Percentiles rank a stretch among this genome's conserved stretches.
Conservation (phyloP, 2,113 vertebrate species). For the Rallus limicola region DNA sequence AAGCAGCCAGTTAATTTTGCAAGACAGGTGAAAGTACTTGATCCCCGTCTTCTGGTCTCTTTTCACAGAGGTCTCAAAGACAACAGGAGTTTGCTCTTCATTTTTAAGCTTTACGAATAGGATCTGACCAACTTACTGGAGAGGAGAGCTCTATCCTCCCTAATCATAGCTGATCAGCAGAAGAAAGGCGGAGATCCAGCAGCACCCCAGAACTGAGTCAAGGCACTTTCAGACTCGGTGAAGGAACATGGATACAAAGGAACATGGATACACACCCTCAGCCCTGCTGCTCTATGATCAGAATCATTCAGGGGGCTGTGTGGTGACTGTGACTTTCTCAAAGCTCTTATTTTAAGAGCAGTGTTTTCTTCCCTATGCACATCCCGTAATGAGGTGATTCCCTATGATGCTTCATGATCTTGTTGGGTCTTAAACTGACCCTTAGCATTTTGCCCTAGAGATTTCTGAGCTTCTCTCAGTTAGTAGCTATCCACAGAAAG, state of each 20-base stretch:
- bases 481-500: slow-evolving; percentile 9
- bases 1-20: neutral
- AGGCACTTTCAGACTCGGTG: neutral
- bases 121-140: neutral
- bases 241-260: neutral
- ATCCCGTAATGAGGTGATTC: neutral
- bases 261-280: neutral
- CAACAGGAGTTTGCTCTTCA: neutral
- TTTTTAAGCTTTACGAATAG: neutral
- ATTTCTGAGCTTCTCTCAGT: neutral
- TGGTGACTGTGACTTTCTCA: neutral
- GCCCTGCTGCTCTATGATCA: neutral
- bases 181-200: neutral
- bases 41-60: neutral
- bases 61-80: neutral
- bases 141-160: neutral
- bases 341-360: neutral
- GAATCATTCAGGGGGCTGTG: neutral
- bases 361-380: neutral
- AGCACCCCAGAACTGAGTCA: neutral
- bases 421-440: neutral
- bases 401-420: neutral
- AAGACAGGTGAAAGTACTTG: neutral
- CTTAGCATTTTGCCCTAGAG: neutral
- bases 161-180: neutral